Evolutionary conservation across 1,140 invertebrate species (phyloP).

Genomic region (Oncopodura yosiiana): DNA sequence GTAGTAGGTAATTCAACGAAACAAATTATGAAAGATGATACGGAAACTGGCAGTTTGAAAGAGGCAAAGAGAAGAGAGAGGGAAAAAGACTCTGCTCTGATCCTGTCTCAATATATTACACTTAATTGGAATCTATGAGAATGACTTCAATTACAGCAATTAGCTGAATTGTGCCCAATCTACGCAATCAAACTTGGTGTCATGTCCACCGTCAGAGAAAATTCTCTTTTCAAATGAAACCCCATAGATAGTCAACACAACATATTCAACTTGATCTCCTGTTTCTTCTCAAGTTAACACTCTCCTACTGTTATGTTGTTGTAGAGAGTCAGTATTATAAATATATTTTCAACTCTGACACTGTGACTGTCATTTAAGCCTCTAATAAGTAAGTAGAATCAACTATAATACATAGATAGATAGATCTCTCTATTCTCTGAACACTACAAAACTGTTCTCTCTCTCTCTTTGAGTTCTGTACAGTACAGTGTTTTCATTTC

Average conservation of each 20-base stretch:
- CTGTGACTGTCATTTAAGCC: not conserved
- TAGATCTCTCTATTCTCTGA: no score
- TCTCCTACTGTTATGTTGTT: no score
- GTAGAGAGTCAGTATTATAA: not conserved
- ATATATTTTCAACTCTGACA: not conserved
- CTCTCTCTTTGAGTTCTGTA: no score
- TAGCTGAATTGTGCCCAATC: slow-evolving; percentile 33
- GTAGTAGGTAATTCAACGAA: slow-evolving; percentile 1
- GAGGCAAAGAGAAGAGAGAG: no score
- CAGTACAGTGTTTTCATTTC: no score
- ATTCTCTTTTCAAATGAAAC: slow-evolving; percentile 21
- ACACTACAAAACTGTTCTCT: no score
- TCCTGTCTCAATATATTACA: slow-evolving; percentile 15
- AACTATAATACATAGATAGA: no score
- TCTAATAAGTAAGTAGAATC: no score
- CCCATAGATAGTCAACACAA: no score
- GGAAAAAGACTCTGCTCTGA: no score
- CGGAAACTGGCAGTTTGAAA: slow-evolving; percentile 16
- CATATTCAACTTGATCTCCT: no score
- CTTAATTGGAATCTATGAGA: slow-evolving; percentile 34
- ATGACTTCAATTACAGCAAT: slow-evolving; percentile 33
- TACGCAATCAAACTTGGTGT: slow-evolving; percentile 28
- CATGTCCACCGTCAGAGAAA: no score
- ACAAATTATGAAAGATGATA: slow-evolving; percentile 26
- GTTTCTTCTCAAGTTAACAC: not conserved